Percentiles rank a stretch among this genome's conserved stretches.
These are phyloP conservation scores for Pavo muticus DNA, from an alignment of 2,113 vertebrate species.

Conservation along the genomic window DNA sequence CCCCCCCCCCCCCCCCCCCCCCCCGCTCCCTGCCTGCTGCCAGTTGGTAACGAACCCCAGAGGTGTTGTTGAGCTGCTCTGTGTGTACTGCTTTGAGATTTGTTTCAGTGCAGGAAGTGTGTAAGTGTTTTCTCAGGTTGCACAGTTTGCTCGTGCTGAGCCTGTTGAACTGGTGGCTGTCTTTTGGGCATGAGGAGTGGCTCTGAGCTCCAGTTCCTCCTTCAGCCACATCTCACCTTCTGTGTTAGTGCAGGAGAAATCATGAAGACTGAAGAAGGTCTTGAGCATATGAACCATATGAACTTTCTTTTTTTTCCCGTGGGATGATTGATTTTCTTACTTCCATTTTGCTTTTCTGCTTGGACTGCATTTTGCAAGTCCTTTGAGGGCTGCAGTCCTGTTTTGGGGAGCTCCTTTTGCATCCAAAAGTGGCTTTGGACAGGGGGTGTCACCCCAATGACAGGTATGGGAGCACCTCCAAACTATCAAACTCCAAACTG, in stretches of 20 bases:
- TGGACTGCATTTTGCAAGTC: no score
- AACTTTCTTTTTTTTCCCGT: background rate
- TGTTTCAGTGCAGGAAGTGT: background rate
- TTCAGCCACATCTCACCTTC: background rate
- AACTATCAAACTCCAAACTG: no score
- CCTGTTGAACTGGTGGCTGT: background rate
- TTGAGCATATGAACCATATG: background rate
- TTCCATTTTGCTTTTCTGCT: conserved; percentile 9
- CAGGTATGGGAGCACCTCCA: no score
- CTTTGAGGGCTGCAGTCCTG: no score
- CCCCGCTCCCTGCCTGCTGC: background rate
- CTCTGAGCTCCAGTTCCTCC: background rate
- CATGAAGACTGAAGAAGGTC: background rate
- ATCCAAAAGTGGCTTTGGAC: no score
- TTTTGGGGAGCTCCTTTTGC: no score
- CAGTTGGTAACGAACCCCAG: background rate
- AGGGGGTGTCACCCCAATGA: no score
- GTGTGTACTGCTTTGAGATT: background rate
- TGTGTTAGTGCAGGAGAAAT: background rate
- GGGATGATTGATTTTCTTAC: background rate
- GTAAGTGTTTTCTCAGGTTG: background rate
- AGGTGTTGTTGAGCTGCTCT: background rate
- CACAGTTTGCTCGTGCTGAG: background rate
- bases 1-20: no score
- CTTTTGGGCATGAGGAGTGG: background rate